Percentiles rank a stretch among this genome's conserved stretches.
phyloP scores from a whole-genome alignment of 2,797 vertebrate genomes.

The Chaetophractus vellerosus region DNA sequence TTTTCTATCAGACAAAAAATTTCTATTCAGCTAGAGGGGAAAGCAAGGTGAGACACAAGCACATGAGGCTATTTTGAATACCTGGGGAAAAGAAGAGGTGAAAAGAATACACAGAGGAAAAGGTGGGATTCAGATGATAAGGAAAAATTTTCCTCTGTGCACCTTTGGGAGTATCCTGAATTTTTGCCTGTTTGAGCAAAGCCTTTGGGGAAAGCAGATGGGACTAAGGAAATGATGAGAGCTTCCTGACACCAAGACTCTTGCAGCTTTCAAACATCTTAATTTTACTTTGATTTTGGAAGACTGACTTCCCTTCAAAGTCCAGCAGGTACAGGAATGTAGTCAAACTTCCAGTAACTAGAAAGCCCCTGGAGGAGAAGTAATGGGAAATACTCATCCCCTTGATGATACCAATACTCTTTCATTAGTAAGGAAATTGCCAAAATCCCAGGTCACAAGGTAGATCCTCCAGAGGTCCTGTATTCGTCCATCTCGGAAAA shows the following conservation, averaged over 20 bases:
- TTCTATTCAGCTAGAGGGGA: not conserved
- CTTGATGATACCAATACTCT: not conserved
- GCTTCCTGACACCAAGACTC: not conserved
- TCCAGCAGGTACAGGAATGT: not conserved
- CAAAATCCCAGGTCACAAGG: not conserved
- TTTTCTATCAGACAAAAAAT: not conserved
- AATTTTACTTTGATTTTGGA: not conserved
- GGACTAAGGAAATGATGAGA: not conserved
- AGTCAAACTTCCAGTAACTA: not conserved
- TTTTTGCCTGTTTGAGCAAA: not conserved
- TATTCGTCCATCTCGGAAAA: slow-evolving; percentile 50
- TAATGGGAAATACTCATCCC: slow-evolving; percentile 16
- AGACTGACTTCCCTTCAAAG: not conserved
- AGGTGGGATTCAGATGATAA: not conserved
- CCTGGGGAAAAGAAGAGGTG: not conserved
- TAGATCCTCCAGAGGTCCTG: slow-evolving; percentile 1
- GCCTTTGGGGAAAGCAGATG: not conserved
- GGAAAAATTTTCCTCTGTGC: not conserved
- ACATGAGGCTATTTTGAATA: not conserved
- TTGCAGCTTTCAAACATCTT: not conserved
- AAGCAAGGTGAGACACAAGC: not conserved
- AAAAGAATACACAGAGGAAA: not conserved
- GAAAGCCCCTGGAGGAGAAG: not conserved
- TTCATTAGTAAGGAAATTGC: slow-evolving; percentile 35
- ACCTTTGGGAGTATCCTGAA: not conserved